These are phyloP conservation scores for Chloroceryle inda DNA, from an alignment of 2,797 vertebrate species.

Conservation along the genomic window DNA sequence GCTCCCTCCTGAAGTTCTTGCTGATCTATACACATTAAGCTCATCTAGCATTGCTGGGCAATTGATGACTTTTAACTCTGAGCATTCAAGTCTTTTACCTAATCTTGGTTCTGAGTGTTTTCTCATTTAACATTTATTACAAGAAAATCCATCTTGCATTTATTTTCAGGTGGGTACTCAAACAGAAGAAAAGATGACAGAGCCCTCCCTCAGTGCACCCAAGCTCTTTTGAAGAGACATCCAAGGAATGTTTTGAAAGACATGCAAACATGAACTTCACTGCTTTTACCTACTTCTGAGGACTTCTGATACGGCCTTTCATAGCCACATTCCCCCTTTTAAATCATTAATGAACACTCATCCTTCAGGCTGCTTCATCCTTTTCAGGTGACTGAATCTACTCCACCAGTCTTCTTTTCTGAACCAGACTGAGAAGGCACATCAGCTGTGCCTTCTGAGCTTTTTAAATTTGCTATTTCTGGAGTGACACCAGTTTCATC, in stretches of 20 bases:
- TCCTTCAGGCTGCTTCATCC: not conserved
- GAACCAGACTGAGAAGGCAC: not conserved
- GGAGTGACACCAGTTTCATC: not conserved
- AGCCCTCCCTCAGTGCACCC: not conserved
- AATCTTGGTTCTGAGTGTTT: not conserved
- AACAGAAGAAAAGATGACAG: not conserved
- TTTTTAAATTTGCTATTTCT: not conserved
- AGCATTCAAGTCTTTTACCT: not conserved
- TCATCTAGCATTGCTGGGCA: not conserved
- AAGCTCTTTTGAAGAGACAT: constrained; percentile 1
- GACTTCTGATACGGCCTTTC: not conserved
- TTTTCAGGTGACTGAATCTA: not conserved
- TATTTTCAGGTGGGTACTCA: not conserved
- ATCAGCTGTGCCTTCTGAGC: not conserved
- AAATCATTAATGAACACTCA: not conserved
- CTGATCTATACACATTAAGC: not conserved
- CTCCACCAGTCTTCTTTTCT: not conserved
- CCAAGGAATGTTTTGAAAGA: not conserved
- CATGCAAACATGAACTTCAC: not conserved
- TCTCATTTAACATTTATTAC: constrained; percentile 6
- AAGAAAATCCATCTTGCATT: not conserved
- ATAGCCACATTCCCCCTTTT: not conserved
- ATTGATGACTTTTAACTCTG: not conserved
- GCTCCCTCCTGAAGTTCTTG: not conserved
- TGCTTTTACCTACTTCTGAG: not conserved